These are phyloP conservation scores for Drosophila rellima DNA, from an alignment of 2,888 invertebrate species.

Conservation along the genomic window DNA sequence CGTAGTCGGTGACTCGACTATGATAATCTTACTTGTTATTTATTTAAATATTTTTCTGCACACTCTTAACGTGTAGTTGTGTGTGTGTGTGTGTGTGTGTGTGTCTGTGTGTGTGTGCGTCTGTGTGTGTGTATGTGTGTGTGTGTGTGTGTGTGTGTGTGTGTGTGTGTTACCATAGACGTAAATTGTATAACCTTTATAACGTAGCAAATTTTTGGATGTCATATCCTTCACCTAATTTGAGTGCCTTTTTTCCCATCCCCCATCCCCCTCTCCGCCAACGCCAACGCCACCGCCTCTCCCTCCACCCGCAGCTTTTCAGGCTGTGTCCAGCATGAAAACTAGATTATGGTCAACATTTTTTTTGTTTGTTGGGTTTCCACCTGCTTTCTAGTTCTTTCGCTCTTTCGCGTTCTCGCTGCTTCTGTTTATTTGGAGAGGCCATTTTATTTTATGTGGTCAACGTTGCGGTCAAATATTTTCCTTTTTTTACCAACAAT, in stretches of 20 bases:
- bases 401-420: neutral
- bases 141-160: neutral
- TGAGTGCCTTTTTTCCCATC: constrained; percentile 18
- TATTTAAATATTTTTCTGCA: constrained; percentile 21
- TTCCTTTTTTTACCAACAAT: constrained; percentile 40
- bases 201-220: constrained; percentile 39
- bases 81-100: neutral
- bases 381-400: neutral
- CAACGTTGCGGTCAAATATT: constrained; percentile 34
- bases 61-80: neutral
- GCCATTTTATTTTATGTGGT: constrained; percentile 27
- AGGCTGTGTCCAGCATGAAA: constrained; percentile 27
- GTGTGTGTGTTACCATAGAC: constrained; percentile 5
- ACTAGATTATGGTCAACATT: constrained; percentile 71
- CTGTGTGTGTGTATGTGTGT: neutral
- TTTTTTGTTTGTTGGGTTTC: constrained; percentile 21
- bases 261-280: no score
- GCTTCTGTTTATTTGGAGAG: neutral
- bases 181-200: constrained; percentile 31
- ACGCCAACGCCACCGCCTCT: no score
- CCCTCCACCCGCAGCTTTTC: no score
- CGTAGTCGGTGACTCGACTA: neutral
- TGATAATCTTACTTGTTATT: neutral
- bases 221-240: constrained; percentile 75
- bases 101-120: neutral